Base-by-base conservation (phyloP, 1,140 invertebrate species). In the Sitophilus oryzae region DNA sequence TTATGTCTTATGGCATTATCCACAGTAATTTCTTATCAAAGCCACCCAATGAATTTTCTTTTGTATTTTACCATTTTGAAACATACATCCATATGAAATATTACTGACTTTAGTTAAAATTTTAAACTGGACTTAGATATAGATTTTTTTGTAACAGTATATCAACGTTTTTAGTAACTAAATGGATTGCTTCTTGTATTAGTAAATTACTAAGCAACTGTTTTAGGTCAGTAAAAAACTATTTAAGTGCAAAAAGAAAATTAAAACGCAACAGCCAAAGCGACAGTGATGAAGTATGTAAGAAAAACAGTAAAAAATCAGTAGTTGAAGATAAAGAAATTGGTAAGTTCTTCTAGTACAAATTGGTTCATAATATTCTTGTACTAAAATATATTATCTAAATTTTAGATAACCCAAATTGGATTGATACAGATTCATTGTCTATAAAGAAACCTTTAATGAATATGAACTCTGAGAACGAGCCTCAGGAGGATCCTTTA, bases 401-500 rank as follows among this genome's bases (percentile, higher is more conserved):
- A n/a, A n/a, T 48, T 45, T 30, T 30, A 18, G 55, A 51, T 38
- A 52, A 51, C 41, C 49, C 48, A 34, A 52, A 51, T 23, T 51
- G 48, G 55, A 41, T 52, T 18, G 55, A 57, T 35, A 23, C 53
- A 21, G 53, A 56, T 34, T 40, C 53, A 19, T 48, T 56, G 49
- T 23, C 54, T 9, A 25, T 23, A 3, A 52, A 57, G 42, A 57
- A 57, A 20, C 55, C 55, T 30, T 16, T 57, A 19, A 30, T 35
- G 5, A 47, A 8, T 20, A 14, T 5, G 5, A 5, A 48, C 15
- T 54, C 43, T 36, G 45, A 58, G 37, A 52, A 44, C 22, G 50
- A 53, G 37, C 51, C 51, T 20, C 56, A 62, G 20, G 56, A 65
- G 25, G 67, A 69, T 40, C 75, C 73, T 51, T 74, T 74, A 56